Base-by-base conservation (phyloP, 2,888 invertebrate genomes). In the Norana najaformis region DNA sequence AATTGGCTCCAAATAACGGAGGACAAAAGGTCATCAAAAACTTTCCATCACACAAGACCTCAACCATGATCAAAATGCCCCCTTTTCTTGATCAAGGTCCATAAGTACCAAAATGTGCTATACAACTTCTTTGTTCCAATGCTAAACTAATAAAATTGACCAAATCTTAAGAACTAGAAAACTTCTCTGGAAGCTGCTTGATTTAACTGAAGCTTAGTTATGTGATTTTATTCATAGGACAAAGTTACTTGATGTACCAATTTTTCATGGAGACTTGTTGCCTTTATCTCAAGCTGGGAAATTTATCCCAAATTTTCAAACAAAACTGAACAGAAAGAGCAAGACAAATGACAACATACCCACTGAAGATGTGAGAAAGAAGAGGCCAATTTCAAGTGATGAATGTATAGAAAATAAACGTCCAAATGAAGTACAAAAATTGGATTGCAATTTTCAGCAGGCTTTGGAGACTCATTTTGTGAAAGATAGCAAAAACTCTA, bases 231-330 rank as follows among this genome's bases (percentile, higher is more conserved):
- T 47, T 69, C n/a, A n/a, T 69, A 69, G 69, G 13, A 69, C 69
- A 69, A 69, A n/a, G 8, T 69, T 69, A 8, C 69, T n/a, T n/a
- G 69, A 69, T 30, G 69, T n/a, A 69, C n/a, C n/a, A 8, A 69
- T 11, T 69, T 69, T 69, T 69, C 69, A 69, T 69, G 69, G 69
- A 30, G 69, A 69, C 69, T 69, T 69, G 30, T n/a, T 69, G 69
- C 69, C 69, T 69, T n/a, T 69, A 69, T 69, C 69, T 8, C 69
- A 69, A n/a, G 69, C 69, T 69, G 69, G 69, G 30, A 69, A 69
- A 69, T 69, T 69, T n/a, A 69, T 69, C 69, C 69, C 69, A 69
- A 69, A 69, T 30, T 69, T 69, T 69, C 69, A 69, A 69, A 69
- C 69, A 69, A 69, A 47, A 47, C 23, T 47, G 20, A 47, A 23